phyloP scores from a whole-genome alignment of 1,140 invertebrate genomes.

The Cylas formicarius region DNA sequence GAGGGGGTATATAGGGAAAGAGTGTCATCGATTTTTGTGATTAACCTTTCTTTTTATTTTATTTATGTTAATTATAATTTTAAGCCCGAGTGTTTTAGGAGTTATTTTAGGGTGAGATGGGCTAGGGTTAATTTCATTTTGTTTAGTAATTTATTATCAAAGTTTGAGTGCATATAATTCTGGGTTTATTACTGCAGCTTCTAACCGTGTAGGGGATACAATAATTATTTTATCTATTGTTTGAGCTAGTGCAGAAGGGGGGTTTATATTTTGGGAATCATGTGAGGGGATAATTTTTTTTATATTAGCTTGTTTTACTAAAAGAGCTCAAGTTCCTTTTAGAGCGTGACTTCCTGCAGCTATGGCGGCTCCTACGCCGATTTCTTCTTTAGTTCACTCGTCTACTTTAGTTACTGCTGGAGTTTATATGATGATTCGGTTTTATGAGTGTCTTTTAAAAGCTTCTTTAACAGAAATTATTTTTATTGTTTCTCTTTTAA shows the following conservation, averaged over 20 bases:
- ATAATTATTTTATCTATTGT: slow-evolving; percentile 49
- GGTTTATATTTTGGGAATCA: slow-evolving; percentile 48
- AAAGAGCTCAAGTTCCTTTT: slow-evolving; percentile 69
- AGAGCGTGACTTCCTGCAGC: slow-evolving; percentile 60
- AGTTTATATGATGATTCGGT: slow-evolving; percentile 62
- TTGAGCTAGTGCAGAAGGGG: slow-evolving; percentile 49
- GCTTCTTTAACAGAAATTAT: slow-evolving; percentile 35
- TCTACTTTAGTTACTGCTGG: slow-evolving; percentile 66
- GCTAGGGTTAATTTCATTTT: slow-evolving; percentile 58
- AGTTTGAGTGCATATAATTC: slow-evolving; percentile 53
- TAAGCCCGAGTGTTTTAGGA: slow-evolving; percentile 57
- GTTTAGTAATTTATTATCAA: slow-evolving; percentile 59
- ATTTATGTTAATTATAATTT: slow-evolving; percentile 62
- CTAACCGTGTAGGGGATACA: slow-evolving; percentile 56
- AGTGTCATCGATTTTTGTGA: slow-evolving; percentile 49
- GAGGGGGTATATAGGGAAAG: slow-evolving; percentile 48
- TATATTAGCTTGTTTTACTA: slow-evolving; percentile 54
- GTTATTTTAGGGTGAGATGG: slow-evolving; percentile 65
- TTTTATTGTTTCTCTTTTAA: slow-evolving; percentile 45
- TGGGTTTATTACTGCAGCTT: slow-evolving; percentile 54
- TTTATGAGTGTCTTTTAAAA: slow-evolving; percentile 45
- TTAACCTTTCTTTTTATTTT: slow-evolving; percentile 57
- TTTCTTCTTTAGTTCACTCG: slow-evolving; percentile 67
- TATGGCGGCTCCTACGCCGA: slow-evolving; percentile 61
- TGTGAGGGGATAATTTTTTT: too few relatives aligned